Conservation (phyloP, 2,888 invertebrate genomes). For the Melieria picta region DNA sequence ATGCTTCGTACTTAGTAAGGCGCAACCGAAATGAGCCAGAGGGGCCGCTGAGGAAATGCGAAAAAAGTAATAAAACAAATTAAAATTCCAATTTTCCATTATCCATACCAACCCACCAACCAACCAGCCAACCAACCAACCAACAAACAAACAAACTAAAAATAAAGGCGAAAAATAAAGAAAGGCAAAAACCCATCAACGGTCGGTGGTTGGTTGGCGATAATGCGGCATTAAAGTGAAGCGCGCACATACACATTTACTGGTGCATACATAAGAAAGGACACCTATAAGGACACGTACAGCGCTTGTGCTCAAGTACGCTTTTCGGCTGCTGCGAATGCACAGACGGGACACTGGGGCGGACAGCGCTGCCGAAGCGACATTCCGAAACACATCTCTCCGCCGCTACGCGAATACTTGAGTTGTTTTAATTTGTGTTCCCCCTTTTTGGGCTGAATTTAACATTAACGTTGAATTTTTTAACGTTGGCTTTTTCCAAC, state of each 20-base stretch:
- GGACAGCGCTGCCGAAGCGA: not conserved
- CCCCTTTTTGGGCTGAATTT: not conserved
- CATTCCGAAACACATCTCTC: not conserved
- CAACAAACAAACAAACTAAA: not conserved
- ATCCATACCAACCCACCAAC: slow-evolving; percentile 15
- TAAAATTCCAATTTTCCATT: slow-evolving; percentile 46
- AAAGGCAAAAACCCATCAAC: slow-evolving; percentile 4
- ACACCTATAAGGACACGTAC: too few relatives aligned
- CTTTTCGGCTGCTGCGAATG: too few relatives aligned
- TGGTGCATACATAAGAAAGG: too few relatives aligned
- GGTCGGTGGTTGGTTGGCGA: not conserved
- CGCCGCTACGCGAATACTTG: not conserved
- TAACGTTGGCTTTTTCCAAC: too few relatives aligned
- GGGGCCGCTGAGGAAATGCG: slow-evolving; percentile 6
- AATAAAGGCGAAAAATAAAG: not conserved
- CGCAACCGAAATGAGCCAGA: not conserved
- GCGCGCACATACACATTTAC: not conserved
- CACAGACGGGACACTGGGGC: too few relatives aligned
- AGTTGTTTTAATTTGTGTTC: slow-evolving; percentile 8
- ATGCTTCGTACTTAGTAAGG: not conserved
- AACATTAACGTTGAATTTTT: too few relatives aligned
- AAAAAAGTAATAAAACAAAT: slow-evolving; percentile 42
- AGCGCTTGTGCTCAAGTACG: too few relatives aligned
- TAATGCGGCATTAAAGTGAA: slow-evolving; percentile 1
- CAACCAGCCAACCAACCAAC: not conserved